Conservation (phyloP, 30 jellyfish, hydroid and myxozoan genomes). For the Chrysaora quinquecirrha region DNA sequence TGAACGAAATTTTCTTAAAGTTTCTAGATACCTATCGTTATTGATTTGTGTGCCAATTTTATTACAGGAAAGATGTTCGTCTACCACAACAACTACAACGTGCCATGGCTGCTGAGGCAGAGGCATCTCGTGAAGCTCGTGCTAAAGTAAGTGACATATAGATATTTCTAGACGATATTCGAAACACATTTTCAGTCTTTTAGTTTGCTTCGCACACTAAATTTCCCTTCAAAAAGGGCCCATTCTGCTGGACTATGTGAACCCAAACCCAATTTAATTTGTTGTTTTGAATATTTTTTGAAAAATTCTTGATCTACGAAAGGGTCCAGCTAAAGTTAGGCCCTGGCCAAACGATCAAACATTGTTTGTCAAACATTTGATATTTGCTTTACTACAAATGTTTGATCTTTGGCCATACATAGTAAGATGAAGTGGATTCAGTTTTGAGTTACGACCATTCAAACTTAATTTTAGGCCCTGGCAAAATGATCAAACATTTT, state of each 20-base stretch:
- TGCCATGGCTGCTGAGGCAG: conserved; percentile 99
- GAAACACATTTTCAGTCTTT: neutral
- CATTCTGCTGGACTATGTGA: no score
- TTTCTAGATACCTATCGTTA: neutral
- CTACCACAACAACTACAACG: conserved; percentile 96
- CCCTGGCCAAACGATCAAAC: no score
- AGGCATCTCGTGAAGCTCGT: conserved; percentile 96
- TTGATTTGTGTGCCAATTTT: neutral
- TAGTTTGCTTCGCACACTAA: neutral
- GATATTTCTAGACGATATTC: neutral
- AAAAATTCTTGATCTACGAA: neutral
- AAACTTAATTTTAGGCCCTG: no score
- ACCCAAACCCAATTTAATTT: no score
- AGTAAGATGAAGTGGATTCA: no score
- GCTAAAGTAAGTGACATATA: conserved; percentile 74
- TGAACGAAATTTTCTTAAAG: neutral
- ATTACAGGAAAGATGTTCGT: conserved; percentile 85
- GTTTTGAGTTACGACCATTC: no score
- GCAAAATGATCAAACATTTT: no score
- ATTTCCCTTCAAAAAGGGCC: no score
- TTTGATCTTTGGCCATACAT: no score
- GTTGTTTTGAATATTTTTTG: neutral
- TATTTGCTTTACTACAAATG: no score
- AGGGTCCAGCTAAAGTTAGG: no score
- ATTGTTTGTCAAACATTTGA: no score